Percentiles rank a stretch among this genome's conserved stretches.
Evolutionary conservation across 1,140 invertebrate species (phyloP).

Genomic region (Plodia interpunctella): DNA sequence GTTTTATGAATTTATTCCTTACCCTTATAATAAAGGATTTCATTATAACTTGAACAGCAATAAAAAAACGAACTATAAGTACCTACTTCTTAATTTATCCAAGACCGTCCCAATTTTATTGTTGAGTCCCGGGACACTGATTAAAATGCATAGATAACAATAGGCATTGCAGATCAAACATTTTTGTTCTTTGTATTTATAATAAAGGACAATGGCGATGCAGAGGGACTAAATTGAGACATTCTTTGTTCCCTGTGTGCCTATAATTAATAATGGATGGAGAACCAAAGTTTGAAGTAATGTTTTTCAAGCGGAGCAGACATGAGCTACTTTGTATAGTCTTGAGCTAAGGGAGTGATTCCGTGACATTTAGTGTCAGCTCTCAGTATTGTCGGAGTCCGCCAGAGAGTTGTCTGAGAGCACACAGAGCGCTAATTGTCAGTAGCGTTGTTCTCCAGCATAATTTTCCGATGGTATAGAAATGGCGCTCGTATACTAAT

Average conservation of each 20-base stretch:
- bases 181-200: constrained; percentile 43
- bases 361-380: constrained; percentile 43
- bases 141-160: constrained; percentile 44
- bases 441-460: constrained; percentile 26
- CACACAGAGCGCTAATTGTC: constrained; percentile 53
- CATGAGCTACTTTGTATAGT: constrained; percentile 8
- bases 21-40: constrained; percentile 6
- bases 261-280: constrained; percentile 20
- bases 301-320: neutral
- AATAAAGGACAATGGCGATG: constrained; percentile 36
- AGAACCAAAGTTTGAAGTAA: neutral
- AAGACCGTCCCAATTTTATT: constrained; percentile 23
- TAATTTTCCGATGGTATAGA: neutral
- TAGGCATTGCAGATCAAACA: constrained; percentile 45
- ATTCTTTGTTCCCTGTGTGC: constrained; percentile 27
- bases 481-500: neutral
- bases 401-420: constrained; percentile 42
- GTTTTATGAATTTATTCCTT: neutral
- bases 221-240: constrained; percentile 28
- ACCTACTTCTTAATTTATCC: constrained; percentile 18
- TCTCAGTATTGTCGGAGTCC: constrained; percentile 29
- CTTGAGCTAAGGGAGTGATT: constrained; percentile 21
- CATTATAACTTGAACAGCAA: neutral
- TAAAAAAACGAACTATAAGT: constrained; percentile 4
- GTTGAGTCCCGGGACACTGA: constrained; percentile 32